Evolutionary conservation across 2,797 vertebrate genomes (phyloP).

Genomic region (Phylloscopus collybita): DNA sequence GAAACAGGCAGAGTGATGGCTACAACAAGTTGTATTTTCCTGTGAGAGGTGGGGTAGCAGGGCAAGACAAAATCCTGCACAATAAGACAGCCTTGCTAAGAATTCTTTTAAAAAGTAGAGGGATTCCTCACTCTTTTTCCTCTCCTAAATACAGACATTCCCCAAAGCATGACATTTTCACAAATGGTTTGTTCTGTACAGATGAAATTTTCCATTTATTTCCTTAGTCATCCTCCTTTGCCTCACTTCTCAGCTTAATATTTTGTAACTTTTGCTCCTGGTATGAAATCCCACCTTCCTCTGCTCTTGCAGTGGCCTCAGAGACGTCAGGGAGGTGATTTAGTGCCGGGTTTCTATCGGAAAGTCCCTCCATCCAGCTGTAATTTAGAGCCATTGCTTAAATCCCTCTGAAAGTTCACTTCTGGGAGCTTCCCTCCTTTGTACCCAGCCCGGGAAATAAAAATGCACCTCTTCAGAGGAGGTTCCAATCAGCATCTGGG

Average conservation of each 20-base stretch:
- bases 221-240: not conserved
- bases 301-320: not conserved
- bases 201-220: not conserved
- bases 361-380: conserved; percentile 30
- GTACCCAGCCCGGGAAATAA: conserved; percentile 45
- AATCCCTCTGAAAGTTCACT: conserved; percentile 61
- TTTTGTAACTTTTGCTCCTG: not conserved
- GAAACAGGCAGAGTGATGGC: not conserved
- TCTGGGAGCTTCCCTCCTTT: conserved; percentile 15
- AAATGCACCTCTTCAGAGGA: conserved; percentile 45
- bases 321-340: conserved; percentile 59
- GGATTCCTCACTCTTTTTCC: not conserved
- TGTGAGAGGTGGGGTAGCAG: not conserved
- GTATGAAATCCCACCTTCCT: not conserved
- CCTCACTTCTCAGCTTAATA: not conserved
- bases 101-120: not conserved
- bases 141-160: not conserved
- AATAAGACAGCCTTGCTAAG: not conserved
- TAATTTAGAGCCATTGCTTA: conserved; percentile 77
- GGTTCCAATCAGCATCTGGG: conserved; percentile 45
- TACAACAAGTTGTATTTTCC: not conserved
- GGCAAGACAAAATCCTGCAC: not conserved
- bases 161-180: not conserved
- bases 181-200: not conserved
- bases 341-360: conserved; percentile 27